Evolutionary conservation across 2,797 vertebrate genomes (phyloP), one percentile per base, ranked within the genome.

Genomic region (Spinus pinus): DNA sequence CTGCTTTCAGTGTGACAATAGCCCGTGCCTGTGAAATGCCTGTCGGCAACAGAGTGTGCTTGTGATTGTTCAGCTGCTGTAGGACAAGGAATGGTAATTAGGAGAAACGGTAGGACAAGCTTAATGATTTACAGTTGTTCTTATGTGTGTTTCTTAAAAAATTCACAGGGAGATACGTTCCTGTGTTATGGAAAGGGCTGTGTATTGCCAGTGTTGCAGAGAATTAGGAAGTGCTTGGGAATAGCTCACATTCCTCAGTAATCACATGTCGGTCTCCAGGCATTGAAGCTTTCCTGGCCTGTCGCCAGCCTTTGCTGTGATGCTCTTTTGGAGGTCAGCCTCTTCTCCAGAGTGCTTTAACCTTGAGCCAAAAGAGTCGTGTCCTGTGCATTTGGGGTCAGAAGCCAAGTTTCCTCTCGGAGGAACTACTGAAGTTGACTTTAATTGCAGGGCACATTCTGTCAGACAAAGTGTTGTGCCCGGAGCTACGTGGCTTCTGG

Each of bases 191-290:
- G 58, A 60, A 53, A 84, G 58, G 58, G 62, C 80, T 44, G 12
- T 42, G 20, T 30, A 7, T 69, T 75, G 30, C 58, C 12, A 1
- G 31, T 21, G 42, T 71, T 87, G 61, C 51, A 79, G 77, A 72
- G 75, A 66, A 91, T 62, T 86, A 66, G 94, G 93, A 96, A 96
- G 42, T 81, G 93, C 60, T 61, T 39, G 66, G 84, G 60, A 88
- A 88, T 49, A 86, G 77, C 80, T 96, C 9, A 19, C 73, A 62
- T 95, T 95, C 90, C 82, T 50, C 56, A 27, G 77, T 17, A 83
- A 92, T 95, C 82, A 18, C 82, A 14, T 66, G 83, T 20, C 0
- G 0, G 19, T 93, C 64, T 91, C 69, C 27, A 81, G 62, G 82
- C 84, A 11, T 79, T 94, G 83, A 37, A 75, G 94, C 94, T 90